Percentiles rank a stretch among this genome's conserved stretches.
These are phyloP conservation scores for Bufotes viridis DNA, from an alignment of 2,797 vertebrate genomes.

Conservation along the genomic window DNA sequence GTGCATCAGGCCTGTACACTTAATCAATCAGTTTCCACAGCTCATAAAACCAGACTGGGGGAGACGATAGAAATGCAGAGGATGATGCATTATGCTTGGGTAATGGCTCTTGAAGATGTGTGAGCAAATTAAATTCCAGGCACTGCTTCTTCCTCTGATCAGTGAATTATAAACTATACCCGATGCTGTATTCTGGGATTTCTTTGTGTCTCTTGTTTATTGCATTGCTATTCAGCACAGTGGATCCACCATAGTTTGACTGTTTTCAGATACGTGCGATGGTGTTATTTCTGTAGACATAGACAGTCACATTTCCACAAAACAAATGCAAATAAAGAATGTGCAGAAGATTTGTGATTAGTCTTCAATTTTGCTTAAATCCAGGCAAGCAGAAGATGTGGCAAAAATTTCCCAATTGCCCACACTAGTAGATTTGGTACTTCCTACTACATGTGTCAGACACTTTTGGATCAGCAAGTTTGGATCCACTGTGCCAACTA, in stretches of 20 bases:
- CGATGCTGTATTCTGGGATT: background rate
- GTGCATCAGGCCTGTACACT: background rate
- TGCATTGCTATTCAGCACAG: background rate
- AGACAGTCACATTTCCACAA: background rate
- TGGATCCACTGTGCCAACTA: no score
- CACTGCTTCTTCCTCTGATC: background rate
- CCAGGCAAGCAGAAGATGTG: no score
- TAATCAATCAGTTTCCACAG: conserved; percentile 38
- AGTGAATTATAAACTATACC: background rate
- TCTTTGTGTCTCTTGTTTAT: background rate
- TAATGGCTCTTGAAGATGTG: conserved; percentile 19
- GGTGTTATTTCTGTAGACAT: background rate
- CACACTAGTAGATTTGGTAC: no score
- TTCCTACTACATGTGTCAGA: no score
- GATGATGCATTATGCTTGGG: conserved; percentile 35
- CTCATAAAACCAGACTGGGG: conserved; percentile 26
- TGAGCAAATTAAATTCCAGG: conserved; percentile 23
- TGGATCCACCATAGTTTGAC: background rate
- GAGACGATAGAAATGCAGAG: conserved; percentile 23
- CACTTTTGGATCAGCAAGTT: no score
- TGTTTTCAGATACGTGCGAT: background rate
- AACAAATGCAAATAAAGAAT: background rate
- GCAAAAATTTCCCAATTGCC: no score
- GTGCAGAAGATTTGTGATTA: background rate
- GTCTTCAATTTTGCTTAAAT: no score